Percentiles rank a stretch among this genome's conserved stretches.
These are phyloP conservation scores for Orius laevigatus DNA, from an alignment of 1,140 invertebrate species.

Conservation along the genomic window DNA sequence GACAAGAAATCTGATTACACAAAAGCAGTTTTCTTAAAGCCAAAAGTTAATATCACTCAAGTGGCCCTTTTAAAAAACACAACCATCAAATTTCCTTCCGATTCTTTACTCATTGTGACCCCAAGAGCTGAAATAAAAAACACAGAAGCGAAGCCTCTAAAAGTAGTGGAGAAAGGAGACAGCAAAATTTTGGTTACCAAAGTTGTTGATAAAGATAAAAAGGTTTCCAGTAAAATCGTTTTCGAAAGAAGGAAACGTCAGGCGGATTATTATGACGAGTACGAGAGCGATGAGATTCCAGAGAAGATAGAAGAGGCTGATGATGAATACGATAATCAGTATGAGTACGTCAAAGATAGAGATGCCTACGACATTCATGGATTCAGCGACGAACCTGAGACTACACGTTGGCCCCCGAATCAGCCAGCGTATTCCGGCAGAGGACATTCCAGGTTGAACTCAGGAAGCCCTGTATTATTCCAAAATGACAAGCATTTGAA, in stretches of 20 bases:
- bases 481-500: neutral
- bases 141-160: neutral
- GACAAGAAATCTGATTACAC: no score
- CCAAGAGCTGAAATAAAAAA: neutral
- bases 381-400: neutral
- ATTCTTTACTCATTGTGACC: neutral
- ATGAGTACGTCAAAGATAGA: neutral
- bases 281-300: neutral
- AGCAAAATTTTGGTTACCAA: neutral
- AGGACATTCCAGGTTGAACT: neutral
- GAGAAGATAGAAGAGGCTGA: neutral
- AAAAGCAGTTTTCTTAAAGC: no score
- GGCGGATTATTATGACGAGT: neutral
- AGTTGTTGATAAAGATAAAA: slow-evolving; percentile 1
- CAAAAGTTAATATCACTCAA: no score
- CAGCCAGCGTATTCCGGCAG: neutral
- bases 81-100: neutral
- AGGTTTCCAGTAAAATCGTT: neutral
- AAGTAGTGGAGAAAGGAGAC: neutral
- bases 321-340: neutral
- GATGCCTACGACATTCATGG: slow-evolving; percentile 13
- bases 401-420: slow-evolving; percentile 7
- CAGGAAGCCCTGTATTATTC: slow-evolving; percentile 3
- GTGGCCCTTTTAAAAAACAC: no score
- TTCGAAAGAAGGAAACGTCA: neutral